These are phyloP conservation scores for Perca flavescens DNA, from an alignment of 2,113 vertebrate species.

Conservation along the genomic window DNA sequence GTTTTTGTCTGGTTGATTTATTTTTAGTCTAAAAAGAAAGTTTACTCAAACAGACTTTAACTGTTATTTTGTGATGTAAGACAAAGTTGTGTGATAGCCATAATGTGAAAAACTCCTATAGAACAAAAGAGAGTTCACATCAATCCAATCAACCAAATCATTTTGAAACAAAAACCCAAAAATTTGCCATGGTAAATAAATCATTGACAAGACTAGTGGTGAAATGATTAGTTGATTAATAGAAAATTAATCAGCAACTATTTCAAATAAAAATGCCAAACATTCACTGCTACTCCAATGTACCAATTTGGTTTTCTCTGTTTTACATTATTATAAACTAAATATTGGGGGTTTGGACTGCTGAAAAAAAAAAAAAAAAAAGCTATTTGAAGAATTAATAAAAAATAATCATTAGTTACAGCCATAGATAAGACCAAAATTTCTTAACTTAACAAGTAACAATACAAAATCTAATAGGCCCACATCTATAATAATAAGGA, in stretches of 20 bases:
- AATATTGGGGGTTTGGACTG: not conserved
- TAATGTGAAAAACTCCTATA: not conserved
- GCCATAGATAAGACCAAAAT: not conserved
- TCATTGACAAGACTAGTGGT: not conserved
- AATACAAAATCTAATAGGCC: not conserved
- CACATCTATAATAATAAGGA: not conserved
- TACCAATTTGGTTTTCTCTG: not conserved
- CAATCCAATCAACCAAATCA: not conserved
- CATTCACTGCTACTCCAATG: not conserved
- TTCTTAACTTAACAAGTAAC: not conserved
- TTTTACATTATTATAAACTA: not conserved
- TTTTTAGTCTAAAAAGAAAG: constrained; percentile 19
- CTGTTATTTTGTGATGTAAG: not conserved
- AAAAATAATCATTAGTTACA: not conserved
- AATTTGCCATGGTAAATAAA: not conserved
- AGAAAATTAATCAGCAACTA: too few species aligned
- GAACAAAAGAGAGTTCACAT: not conserved
- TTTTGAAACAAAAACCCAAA: not conserved
- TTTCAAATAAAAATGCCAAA: too few species aligned
- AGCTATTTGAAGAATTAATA: not conserved
- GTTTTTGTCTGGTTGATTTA: constrained; percentile 9
- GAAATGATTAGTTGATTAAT: not conserved
- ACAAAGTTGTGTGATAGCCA: not conserved
- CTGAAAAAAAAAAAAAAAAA: too few species aligned
- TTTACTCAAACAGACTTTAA: not conserved